Evolutionary conservation across 2,797 vertebrate genomes (phyloP), one percentile per base, ranked within the genome.

Genomic region (Cynodonichthys magdalenae): DNA sequence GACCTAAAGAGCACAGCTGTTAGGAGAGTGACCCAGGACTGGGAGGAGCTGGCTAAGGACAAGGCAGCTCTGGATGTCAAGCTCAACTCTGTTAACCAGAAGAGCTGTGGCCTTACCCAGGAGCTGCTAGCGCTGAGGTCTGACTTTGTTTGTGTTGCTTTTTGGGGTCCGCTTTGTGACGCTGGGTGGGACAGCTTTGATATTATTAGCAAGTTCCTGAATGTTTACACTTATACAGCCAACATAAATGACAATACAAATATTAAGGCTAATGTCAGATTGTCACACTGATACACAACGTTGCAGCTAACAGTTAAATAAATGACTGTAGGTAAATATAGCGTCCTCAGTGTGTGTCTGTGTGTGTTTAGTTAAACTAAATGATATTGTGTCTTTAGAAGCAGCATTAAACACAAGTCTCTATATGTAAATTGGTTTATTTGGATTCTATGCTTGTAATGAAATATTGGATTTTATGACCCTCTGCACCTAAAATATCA

Each of bases 111-210:
- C 67, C 76, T 90, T 29, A 78, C 81, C 47, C 87, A 94, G 76
- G 94, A 95, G 67, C 83, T 87, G 31, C 72, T 91, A 24, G 62
- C 64, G 17, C 86, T 96, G 75, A 94, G 94, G 93, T 95, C 46
- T 69, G 61, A 71, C 63, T 61, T 36, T 56, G 51, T 65, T 87
- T 93, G 59, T 80, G 44, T 46, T 52, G 74, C 60, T 80, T 59
- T 80, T 59, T 66, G 66, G 74, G 63, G 57, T 56, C 17, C 50
- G 29, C 17, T 17, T 52, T 15, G 29, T 70, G 4, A 73, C 75
- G 73, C 67, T 39, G 73, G 58, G 53, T 28, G 24, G 57, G 69
- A 50, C 42, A 18, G 34, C 24, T 58, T 63, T 57, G 29, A 69
- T 20, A 69, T 66, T 68, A 27, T 49, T 11, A 49, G 19, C 1